Percentiles rank a stretch among this genome's conserved stretches.
Conservation (phyloP, 2,888 invertebrate genomes). For the Leptinotarsa haldemani region DNA sequence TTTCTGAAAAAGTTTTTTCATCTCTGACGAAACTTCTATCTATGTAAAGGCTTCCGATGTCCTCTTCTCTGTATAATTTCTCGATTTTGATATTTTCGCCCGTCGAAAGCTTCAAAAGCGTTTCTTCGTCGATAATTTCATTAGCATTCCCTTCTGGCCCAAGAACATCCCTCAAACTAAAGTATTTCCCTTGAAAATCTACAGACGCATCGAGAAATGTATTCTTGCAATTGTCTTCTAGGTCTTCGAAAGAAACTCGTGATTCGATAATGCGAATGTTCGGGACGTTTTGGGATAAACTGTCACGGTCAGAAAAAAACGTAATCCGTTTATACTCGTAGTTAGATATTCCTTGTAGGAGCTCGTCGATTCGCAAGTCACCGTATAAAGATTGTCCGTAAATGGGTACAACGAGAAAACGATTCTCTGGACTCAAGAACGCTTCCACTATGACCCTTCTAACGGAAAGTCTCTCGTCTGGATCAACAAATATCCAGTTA, state of each 20-base stretch:
- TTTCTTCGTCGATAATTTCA: slow-evolving; percentile 21
- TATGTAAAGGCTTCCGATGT: slow-evolving; percentile 19
- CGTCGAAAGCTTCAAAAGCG: slow-evolving; percentile 11
- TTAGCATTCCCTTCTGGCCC: neutral
- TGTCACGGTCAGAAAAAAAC: neutral
- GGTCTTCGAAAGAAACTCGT: neutral
- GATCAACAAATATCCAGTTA: neutral
- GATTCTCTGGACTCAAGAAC: neutral
- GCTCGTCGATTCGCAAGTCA: neutral
- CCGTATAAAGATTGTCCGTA: neutral
- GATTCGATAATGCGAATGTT: neutral
- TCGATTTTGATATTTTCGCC: slow-evolving; percentile 18
- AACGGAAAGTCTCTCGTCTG: neutral
- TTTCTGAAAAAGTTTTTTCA: neutral
- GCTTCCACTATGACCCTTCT: neutral
- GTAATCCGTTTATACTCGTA: neutral
- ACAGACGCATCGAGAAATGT: slow-evolving; percentile 4
- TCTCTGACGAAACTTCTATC: slow-evolving; percentile 4
- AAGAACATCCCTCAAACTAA: slow-evolving; percentile 3
- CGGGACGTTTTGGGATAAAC: neutral
- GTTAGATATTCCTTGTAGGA: neutral
- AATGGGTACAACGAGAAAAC: neutral
- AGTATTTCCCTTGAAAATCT: slow-evolving; percentile 23
- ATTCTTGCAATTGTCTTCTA: neutral
- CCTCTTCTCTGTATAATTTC: neutral